Percentiles rank a stretch among this genome's conserved stretches.
Evolutionary conservation across 1,140 invertebrate species (phyloP).

Genomic region (Lordiphosa stackelbergi): DNA sequence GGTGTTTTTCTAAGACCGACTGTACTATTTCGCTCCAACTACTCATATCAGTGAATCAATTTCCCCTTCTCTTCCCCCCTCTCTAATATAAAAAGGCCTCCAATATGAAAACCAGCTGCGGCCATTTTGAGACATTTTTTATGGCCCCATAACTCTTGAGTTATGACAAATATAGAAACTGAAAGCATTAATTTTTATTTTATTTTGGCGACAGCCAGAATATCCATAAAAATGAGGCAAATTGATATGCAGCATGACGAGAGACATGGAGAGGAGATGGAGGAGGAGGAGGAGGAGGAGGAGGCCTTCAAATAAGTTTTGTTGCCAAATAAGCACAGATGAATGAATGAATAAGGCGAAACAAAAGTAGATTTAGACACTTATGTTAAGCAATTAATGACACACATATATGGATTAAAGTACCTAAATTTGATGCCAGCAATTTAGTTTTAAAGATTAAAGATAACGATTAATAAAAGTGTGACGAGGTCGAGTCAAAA

Average conservation of each 20-base stretch:
- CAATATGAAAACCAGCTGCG: slow-evolving; percentile 59
- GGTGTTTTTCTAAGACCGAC: too few species aligned
- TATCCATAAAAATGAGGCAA: slow-evolving; percentile 48
- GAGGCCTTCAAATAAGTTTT: slow-evolving; percentile 35
- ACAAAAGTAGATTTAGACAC: too few species aligned
- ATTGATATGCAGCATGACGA: slow-evolving; percentile 55
- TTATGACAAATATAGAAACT: slow-evolving; percentile 73
- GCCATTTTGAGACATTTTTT: slow-evolving; percentile 72
- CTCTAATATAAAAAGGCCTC: too few species aligned
- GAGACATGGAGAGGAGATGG: slow-evolving; percentile 13
- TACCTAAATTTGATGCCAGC: too few species aligned
- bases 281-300: slow-evolving; percentile 21
- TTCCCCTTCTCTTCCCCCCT: too few species aligned
- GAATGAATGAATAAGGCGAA: slow-evolving; percentile 20
- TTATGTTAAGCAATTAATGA: neutral
- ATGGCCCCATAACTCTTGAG: slow-evolving; percentile 55
- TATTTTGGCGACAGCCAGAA: slow-evolving; percentile 48
- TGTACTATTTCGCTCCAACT: too few species aligned
- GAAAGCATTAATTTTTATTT: slow-evolving; percentile 63
- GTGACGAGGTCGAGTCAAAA: too few species aligned
- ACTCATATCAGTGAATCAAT: too few species aligned
- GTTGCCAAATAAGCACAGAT: slow-evolving; percentile 37
- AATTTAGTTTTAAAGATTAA: too few species aligned
- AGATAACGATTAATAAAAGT: too few species aligned
- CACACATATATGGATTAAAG: neutral